phyloP scores from a whole-genome alignment of 2,113 vertebrate genomes.

The Pipa parva region DNA sequence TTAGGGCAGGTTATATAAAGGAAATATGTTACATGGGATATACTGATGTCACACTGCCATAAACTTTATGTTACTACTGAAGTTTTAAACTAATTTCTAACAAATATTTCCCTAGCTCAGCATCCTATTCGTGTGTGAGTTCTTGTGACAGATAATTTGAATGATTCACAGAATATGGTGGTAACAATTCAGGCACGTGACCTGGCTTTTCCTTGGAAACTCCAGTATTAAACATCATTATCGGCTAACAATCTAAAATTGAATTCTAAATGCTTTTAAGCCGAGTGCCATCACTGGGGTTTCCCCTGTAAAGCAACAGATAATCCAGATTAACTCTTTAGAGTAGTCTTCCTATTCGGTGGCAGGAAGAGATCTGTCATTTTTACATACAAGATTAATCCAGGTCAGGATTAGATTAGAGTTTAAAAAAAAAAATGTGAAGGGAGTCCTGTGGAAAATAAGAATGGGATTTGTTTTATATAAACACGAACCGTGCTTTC shows the following conservation, averaged over 20 bases:
- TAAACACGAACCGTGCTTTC: background rate
- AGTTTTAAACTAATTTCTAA: too few species aligned
- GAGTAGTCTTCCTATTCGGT: constrained; percentile 7
- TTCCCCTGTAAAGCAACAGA: constrained; percentile 20
- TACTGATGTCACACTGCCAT: too few species aligned
- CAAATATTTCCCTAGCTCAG: too few species aligned
- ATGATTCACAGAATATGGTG: background rate
- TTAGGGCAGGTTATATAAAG: too few species aligned
- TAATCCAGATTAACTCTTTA: constrained; percentile 40
- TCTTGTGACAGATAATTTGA: too few species aligned
- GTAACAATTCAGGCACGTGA: background rate
- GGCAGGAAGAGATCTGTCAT: constrained; percentile 18
- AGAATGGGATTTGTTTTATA: constrained; percentile 1
- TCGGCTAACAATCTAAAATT: constrained; percentile 9
- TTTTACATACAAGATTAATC: constrained; percentile 29
- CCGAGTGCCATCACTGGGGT: constrained; percentile 21
- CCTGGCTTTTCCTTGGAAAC: background rate
- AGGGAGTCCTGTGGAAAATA: background rate
- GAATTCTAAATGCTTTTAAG: constrained; percentile 31
- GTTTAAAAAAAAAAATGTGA: constrained; percentile 3
- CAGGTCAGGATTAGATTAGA: constrained; percentile 24
- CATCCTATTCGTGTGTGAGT: too few species aligned
- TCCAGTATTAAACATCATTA: constrained; percentile 11
- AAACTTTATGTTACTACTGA: too few species aligned
- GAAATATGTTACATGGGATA: too few species aligned